Evolutionary conservation across 2,888 invertebrate genomes (phyloP), one percentile per base, ranked within the genome.

Genomic region (Formica aserva): DNA sequence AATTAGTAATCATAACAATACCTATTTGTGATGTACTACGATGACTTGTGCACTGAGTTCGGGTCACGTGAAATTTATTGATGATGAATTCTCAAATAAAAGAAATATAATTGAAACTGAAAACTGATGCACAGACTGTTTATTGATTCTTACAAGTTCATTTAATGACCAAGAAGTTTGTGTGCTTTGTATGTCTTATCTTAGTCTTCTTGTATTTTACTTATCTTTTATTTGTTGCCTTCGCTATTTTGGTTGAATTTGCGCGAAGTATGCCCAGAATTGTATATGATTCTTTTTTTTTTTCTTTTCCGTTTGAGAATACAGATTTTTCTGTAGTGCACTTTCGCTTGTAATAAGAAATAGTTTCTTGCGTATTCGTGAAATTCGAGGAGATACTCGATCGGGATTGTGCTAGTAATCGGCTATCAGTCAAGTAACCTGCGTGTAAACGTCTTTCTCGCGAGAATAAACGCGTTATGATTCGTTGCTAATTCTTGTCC

Each of bases 21-120:
- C 92, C 91, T 94, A 94, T 92, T 94, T 94, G 94, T 94, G 94
- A 94, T 94, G 94, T 94, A 94, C 91, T 92, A 93, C 94, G 94
- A 92, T 94, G 94, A 94, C 94, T 94, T 93, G 52, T 52, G 94
- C 93, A 91, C 93, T 93, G 91, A 94, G 92, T 93, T 92, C 94
- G 94, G 93, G 94, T 94, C 94, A 94, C 93, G 93, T 93, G 93
- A 94, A 92, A 93, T 91, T 93, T 94, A 93, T 94, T 94, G 93
- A 94, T 93, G 94, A 94, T 94, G 93, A 94, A 94, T 94, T 94
- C 52, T n/a, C 92, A 93, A 94, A 94, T 94, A 94, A 94, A 94
- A 94, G 92, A 92, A 94, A 94, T 94, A 93, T 94, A 94, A 94
- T 93, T 94, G 91, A 94, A 94, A 94, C 92, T 93, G 91, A 94